Base-by-base conservation (phyloP, 2,113 vertebrate species). In the Solea senegalensis region DNA sequence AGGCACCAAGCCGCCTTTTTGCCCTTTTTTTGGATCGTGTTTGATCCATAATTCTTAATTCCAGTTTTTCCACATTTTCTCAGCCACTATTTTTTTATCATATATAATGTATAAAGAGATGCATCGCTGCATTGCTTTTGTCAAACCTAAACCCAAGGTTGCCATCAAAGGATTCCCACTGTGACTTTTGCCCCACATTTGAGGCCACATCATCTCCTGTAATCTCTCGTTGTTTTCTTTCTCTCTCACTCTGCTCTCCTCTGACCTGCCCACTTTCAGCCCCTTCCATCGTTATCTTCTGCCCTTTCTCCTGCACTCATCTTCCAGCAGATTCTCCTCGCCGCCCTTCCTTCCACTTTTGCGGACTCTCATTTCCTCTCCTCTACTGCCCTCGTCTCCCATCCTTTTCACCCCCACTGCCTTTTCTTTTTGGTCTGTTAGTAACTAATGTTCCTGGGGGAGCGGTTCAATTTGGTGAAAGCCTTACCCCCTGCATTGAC, bases 401-500 rank as follows among this genome's bases (percentile, higher is more conserved):
- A 13, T 41, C 63, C 16, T 40, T 26, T 26, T 48, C 3, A 51
- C 63, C 74, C 67, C 78, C 72, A 61, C 71, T 50, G 51, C 43
- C 21, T 51, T 21, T 66, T 70, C 67, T 67, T 65, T 61, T 70
- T 48, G 65, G 78, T 74, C 72, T 86, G 78, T 75, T 73, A 72
- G 84, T 74, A 87, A 82, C 84, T 78, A 80, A 57, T 86, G 85
- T 81, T 82, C 78, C 72, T 74, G 74, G 83, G 88, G 80, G 88
- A 76, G 76, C 44, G 59, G 59, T 51, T 86, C 76, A 86, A 52
- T 87, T 88, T 88, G 68, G 69, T 84, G 66, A 77, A 72, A 80
- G 75, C 64, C 21, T 82, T 76, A 86, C 87, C 89, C 90, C 86
- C 88, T 87, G 85, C 86, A 80, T 67, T 74, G 86, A 89, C 87